Evolutionary conservation across 2,113 vertebrate genomes (phyloP).

Genomic region (Marmota flaviventris): DNA sequence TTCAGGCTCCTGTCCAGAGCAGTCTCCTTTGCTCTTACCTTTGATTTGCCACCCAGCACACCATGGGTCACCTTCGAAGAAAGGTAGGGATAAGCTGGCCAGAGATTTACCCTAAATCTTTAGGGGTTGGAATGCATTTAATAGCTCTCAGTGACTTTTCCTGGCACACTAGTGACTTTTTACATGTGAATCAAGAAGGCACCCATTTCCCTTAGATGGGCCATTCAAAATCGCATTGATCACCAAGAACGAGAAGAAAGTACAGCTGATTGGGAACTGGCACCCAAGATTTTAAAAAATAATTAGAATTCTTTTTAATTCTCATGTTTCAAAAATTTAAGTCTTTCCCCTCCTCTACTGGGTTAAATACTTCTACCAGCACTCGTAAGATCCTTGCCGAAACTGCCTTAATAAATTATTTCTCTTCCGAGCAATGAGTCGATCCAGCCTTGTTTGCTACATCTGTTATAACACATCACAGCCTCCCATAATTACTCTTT

Average conservation of each 20-base stretch:
- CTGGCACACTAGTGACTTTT: background rate
- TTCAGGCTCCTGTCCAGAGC: background rate
- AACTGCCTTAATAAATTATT: slow-evolving; percentile 66
- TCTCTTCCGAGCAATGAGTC: slow-evolving; percentile 70
- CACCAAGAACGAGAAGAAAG: background rate
- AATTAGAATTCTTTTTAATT: slow-evolving; percentile 4
- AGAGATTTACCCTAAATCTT: background rate
- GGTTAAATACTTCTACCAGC: slow-evolving; percentile 64
- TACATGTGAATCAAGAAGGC: background rate
- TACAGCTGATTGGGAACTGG: background rate
- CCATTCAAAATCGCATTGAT: background rate
- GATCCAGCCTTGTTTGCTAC: slow-evolving; percentile 75
- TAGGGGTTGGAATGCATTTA: background rate
- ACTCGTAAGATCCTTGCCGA: slow-evolving; percentile 60
- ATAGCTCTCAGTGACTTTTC: background rate
- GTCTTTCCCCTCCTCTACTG: background rate
- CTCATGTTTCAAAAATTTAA: slow-evolving; percentile 48
- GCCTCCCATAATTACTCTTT: slow-evolving; percentile 82
- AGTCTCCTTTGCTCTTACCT: background rate
- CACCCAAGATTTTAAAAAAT: background rate
- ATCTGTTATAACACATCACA: slow-evolving; percentile 81
- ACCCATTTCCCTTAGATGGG: background rate
- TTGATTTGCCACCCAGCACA: background rate
- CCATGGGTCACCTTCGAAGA: background rate
- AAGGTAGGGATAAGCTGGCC: background rate